Evolutionary conservation across 2,113 vertebrate genomes (phyloP), one percentile per base, ranked within the genome.

Genomic region (Nothocercus nigrocapillus): DNA sequence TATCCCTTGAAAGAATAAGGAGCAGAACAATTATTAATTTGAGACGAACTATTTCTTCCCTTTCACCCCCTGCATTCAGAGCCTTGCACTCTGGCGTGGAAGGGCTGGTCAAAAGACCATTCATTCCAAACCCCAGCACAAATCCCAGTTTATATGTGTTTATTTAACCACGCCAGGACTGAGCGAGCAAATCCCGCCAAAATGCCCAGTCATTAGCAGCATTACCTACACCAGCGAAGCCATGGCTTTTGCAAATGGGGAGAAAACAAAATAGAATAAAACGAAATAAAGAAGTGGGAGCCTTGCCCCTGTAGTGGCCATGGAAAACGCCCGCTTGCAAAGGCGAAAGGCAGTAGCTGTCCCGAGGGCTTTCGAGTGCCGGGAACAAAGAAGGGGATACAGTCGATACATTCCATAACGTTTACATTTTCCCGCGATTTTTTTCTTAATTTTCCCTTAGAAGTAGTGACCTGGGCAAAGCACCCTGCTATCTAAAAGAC

Each of bases 391-490:
- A 91, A 95, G 95, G 83, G 96, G 96, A 98, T 98, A 97, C 97
- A 98, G 97, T 98, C 91, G 94, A 96, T 97, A 96, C 97, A 97
- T 98, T 97, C 97, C 97, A 97, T 97, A 98, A 98, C 94, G 95
- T 98, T 97, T 97, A 97, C 98, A 97, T 98, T 98, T 98, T 98
- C 97, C 96, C 85, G 95, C 94, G 95, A 96, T 96, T 96, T 96
- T 66, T 97, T 97, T 94, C 96, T 96, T 95, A 95, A 93, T 97
- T 98, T 98, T 97, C 96, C 95, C 91, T 97, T 96, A 97, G 97
- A 98, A 97, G 98, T 97, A 98, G 88, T 98, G 98, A 99, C 98
- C 98, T 98, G 97, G 94, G 97, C 97, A 98, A 98, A 98, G 98
- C 97, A 97, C 97, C 97, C 98, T 79, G 90, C 97, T 98, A 98